Evolutionary conservation across 2,113 vertebrate species (phyloP).

Genomic region (Willisornis vidua): DNA sequence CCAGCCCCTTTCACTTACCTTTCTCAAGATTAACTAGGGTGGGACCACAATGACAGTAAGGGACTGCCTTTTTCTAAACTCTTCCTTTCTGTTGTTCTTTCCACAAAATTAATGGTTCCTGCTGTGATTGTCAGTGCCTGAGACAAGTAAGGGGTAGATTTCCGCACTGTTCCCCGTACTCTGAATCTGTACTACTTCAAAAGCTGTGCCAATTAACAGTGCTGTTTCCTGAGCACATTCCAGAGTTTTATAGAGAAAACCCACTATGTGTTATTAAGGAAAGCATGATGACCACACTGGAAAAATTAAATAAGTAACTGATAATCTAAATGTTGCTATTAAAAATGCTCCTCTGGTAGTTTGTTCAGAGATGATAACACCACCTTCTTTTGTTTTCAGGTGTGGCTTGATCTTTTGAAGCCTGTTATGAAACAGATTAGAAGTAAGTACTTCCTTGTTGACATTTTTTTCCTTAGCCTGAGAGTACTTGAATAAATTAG

Average conservation of each 20-base stretch:
- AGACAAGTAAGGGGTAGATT: neutral
- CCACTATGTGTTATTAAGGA: neutral
- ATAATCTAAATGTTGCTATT: neutral
- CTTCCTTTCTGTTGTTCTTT: neutral
- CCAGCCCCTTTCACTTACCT: neutral
- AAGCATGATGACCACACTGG: neutral
- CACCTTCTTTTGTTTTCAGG: constrained; percentile 75
- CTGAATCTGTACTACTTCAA: neutral
- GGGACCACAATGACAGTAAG: too few relatives aligned
- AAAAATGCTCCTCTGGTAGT: neutral
- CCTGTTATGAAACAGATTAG: constrained; percentile 94
- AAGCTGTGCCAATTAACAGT: neutral
- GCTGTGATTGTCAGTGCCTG: neutral
- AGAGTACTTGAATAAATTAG: neutral
- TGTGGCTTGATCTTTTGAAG: constrained; percentile 97
- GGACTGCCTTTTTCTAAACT: neutral
- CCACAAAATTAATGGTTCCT: neutral
- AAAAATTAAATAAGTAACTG: neutral
- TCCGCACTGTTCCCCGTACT: neutral
- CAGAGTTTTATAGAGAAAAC: neutral
- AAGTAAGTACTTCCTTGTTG: constrained; percentile 82
- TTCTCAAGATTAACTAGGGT: neutral
- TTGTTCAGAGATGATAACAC: neutral
- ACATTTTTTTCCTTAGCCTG: neutral
- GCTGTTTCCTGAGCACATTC: neutral